phyloP scores from a whole-genome alignment of 64 coral and sea anemone species.

The Trachythela sp. region DNA sequence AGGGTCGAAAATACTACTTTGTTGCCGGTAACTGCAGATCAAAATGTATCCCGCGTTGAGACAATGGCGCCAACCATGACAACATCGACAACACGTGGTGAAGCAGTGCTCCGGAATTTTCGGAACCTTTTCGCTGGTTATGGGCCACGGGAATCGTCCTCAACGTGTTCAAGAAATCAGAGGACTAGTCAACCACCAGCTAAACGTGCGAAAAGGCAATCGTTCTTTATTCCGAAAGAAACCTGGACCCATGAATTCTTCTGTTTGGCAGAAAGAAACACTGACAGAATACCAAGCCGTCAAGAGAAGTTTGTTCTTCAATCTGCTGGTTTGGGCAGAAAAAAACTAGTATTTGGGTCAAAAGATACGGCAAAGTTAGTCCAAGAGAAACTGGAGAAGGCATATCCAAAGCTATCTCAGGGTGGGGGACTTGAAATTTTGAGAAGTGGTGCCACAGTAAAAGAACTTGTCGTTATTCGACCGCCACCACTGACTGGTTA shows the following conservation, averaged over 20 bases:
- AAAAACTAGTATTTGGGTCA: not conserved
- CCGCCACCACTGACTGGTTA: not conserved
- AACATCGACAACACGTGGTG: too few species aligned
- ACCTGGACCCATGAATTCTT: conserved; percentile 5
- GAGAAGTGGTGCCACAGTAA: not conserved
- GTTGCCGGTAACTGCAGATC: too few species aligned
- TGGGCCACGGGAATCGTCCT: too few species aligned
- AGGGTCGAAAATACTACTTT: too few species aligned
- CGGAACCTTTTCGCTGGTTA: too few species aligned
- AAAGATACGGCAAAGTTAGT: not conserved
- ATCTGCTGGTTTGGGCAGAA: not conserved
- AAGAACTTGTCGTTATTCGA: not conserved
- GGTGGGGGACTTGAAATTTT: not conserved
- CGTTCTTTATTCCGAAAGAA: not conserved
- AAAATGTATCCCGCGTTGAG: too few species aligned
- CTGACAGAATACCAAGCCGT: not conserved
- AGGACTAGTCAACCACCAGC: not conserved
- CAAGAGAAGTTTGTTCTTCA: not conserved
- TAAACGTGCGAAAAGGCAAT: not conserved
- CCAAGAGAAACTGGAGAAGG: not conserved
- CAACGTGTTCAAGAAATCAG: not conserved
- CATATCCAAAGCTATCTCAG: not conserved
- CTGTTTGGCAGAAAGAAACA: not conserved
- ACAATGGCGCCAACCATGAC: too few species aligned
- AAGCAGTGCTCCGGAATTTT: too few species aligned